Evolutionary conservation across 2,888 invertebrate genomes (phyloP), one percentile per base, ranked within the genome.

Genomic region (Allophyes oxyacanthae): DNA sequence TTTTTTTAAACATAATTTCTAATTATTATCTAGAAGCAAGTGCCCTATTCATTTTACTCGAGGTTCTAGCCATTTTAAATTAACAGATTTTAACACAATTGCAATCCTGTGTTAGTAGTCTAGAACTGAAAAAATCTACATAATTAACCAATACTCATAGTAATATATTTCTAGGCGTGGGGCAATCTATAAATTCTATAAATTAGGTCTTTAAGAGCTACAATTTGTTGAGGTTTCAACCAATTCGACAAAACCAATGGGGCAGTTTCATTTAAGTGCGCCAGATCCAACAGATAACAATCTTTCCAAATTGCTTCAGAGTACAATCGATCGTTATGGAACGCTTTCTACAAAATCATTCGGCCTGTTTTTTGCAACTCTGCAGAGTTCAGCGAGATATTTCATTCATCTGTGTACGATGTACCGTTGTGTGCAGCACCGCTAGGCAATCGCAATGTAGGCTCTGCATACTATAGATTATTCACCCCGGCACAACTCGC

Each of bases 401-500:
- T 75, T 56, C 68, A 77, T 77, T 72, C 71, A 69, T 72, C 74
- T 72, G 70, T 63, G 66, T 64, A 63, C 55, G 8, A 59, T 62
- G 75, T 82, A 77, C 83, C 83, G 83, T 83, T 83, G 66, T 77
- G 62, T 57, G 53, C 46, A 71, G 73, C 73, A 77, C 82, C 81
- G 83, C 73, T 78, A 77, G 74, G 68, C 68, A 64, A 63, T 78
- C 56, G 49, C 62, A 46, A 53, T 60, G 67, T 67, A 73, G 77
- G 73, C 74, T 68, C 63, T 77, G 77, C 77, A 77, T 67, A 57
- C 55, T 75, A 79, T 77, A 82, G 84, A 82, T 83, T 87, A 81
- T 88, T 87, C 87, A 89, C 84, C 87, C 77, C 82, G 72, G 54
- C 70, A 70, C 54, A 68, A 69, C 61, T 69, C 75, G 75, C 60